Conservation (phyloP, 23 tunicate genomes). For the Halocynthia roretzi region DNA sequence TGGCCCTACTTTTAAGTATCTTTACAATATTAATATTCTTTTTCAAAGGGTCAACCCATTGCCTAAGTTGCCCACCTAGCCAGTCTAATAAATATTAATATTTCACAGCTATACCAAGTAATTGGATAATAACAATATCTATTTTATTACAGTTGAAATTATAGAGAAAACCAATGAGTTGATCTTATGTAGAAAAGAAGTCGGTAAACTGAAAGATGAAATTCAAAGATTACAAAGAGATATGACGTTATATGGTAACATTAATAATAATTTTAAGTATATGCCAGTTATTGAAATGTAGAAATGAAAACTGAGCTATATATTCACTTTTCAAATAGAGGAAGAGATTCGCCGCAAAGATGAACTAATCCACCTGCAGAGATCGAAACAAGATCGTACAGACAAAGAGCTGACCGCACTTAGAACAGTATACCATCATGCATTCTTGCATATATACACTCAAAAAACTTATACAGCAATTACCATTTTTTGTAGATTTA, state of each 20-base stretch:
- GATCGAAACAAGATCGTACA: conserved; percentile 65
- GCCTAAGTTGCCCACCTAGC: no score
- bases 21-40: no score
- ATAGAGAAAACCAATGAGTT: conserved; percentile 56
- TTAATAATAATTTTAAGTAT: background rate
- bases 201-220: conserved; percentile 40
- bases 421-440: conserved; percentile 28
- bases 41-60: no score
- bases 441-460: background rate
- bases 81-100: no score
- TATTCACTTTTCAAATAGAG: conserved; percentile 28
- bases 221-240: conserved; percentile 37
- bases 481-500: conserved; percentile 40
- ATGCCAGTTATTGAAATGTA: no score
- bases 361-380: conserved; percentile 50
- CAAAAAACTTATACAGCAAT: background rate
- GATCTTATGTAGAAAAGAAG: conserved; percentile 39
- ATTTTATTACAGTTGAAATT: conserved; percentile 44
- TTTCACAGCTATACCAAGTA: no score
- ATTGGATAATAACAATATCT: background rate
- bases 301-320: background rate
- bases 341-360: conserved; percentile 70
- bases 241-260: conserved; percentile 35
- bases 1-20: no score
- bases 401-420: conserved; percentile 54